These are phyloP conservation scores for Petromus typicus DNA, from an alignment of 2,113 vertebrate genomes.

Conservation along the genomic window DNA sequence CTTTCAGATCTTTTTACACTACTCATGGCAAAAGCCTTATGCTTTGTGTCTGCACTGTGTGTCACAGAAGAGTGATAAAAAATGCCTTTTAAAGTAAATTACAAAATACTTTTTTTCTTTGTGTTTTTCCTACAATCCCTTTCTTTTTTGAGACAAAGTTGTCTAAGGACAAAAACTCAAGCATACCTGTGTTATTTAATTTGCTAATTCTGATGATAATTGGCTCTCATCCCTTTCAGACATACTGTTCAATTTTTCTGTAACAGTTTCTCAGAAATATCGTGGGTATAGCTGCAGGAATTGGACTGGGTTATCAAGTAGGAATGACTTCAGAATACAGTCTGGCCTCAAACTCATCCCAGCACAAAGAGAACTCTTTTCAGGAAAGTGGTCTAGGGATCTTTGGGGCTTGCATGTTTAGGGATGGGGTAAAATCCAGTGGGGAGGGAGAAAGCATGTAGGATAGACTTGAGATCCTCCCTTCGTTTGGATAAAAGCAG, in stretches of 20 bases:
- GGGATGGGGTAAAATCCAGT: not conserved
- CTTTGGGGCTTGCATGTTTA: not conserved
- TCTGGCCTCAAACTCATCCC: not conserved
- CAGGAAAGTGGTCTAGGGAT: not conserved
- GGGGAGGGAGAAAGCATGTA: not conserved
- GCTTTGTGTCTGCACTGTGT: not conserved
- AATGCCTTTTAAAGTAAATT: constrained; percentile 15
- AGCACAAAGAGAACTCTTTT: constrained; percentile 75
- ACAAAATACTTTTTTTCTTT: not conserved
- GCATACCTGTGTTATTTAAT: not conserved
- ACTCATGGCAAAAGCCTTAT: not conserved
- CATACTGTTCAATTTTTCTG: not conserved
- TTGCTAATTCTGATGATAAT: not conserved
- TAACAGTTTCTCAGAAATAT: not conserved
- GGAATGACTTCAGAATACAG: not conserved
- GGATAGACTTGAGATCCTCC: not conserved
- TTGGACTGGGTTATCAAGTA: not conserved
- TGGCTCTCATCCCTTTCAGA: not conserved
- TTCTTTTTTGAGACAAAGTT: constrained; percentile 11
- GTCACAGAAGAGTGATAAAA: not conserved
- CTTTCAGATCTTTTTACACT: not conserved
- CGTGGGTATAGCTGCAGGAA: not conserved
- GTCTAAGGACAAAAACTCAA: not conserved
- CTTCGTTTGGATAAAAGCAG: not conserved
- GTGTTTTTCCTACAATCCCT: too few species aligned